A percentile compares a stretch with the other conserved stretches of the same genome.
phyloP scores from a whole-genome alignment of 2,113 vertebrate genomes.

The Excalfactoria chinensis region DNA sequence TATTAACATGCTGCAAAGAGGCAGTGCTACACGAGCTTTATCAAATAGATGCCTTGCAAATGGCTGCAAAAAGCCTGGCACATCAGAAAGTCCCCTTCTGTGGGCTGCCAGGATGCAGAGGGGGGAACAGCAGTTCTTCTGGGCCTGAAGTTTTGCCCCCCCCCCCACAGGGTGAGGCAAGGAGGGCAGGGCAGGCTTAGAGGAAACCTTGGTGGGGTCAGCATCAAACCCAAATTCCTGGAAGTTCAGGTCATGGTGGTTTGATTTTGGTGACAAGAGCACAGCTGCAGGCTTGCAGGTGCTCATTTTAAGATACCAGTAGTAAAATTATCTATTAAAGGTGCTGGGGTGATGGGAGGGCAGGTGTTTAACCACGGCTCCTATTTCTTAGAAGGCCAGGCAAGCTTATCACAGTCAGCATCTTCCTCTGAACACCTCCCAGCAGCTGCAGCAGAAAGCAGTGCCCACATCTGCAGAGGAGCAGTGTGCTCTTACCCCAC shows the following conservation, averaged over 20 bases:
- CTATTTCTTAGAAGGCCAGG: conserved; percentile 18
- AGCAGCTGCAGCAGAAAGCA: not conserved
- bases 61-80: not conserved
- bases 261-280: not conserved
- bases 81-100: not conserved
- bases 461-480: not conserved
- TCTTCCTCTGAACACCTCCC: not conserved
- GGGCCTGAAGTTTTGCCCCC: not conserved
- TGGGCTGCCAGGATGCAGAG: not conserved
- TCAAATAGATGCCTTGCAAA: not conserved
- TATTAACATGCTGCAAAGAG: not conserved
- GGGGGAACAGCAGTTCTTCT: not conserved
- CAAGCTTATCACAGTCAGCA: not conserved
- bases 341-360: not conserved
- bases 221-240: not conserved
- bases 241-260: not conserved
- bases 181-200: fast-evolving
- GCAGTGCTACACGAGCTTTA: not conserved
- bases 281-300: not conserved
- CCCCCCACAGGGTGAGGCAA: fast-evolving
- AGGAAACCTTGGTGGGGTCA: not conserved
- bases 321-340: not conserved
- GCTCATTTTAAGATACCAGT: not conserved
- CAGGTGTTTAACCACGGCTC: not conserved
- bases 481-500: not conserved